These are phyloP conservation scores for Hybognathus amarus DNA, from an alignment of 2,797 vertebrate species.

Conservation along the genomic window DNA sequence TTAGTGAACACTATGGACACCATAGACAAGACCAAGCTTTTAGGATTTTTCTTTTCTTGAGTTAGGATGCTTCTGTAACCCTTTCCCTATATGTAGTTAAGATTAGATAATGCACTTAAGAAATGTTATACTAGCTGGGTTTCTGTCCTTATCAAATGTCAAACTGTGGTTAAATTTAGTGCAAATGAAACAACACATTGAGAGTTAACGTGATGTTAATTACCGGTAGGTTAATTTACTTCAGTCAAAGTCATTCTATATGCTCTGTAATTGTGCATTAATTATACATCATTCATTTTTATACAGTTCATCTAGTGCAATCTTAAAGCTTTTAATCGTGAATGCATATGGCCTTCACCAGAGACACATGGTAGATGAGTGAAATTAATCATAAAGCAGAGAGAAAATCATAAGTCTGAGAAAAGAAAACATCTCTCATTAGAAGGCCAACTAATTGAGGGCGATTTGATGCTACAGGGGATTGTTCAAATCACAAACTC, in stretches of 20 bases:
- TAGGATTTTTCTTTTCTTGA: too few species aligned
- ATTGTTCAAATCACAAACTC: not conserved
- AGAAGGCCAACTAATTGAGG: not conserved
- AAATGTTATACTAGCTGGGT: too few species aligned
- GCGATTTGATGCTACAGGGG: not conserved
- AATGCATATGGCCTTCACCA: not conserved
- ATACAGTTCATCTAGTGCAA: not conserved
- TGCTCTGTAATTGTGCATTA: not conserved
- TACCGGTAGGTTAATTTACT: not conserved
- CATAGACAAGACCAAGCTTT: too few species aligned
- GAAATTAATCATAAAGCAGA: not conserved
- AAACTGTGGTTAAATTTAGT: not conserved
- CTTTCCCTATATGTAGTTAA: too few species aligned
- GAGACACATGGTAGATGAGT: not conserved
- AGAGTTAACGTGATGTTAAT: slow-evolving; percentile 9
- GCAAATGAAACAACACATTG: not conserved
- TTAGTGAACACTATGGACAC: too few species aligned
- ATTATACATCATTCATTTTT: slow-evolving; percentile 5
- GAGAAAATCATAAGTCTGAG: not conserved
- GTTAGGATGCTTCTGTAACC: too few species aligned
- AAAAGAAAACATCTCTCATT: not conserved
- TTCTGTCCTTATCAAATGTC: not conserved
- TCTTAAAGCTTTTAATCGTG: not conserved
- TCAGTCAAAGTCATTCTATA: not conserved
- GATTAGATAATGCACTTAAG: too few species aligned